phyloP scores from a whole-genome alignment of 2,888 invertebrate genomes.

The Cryptops parisi region DNA sequence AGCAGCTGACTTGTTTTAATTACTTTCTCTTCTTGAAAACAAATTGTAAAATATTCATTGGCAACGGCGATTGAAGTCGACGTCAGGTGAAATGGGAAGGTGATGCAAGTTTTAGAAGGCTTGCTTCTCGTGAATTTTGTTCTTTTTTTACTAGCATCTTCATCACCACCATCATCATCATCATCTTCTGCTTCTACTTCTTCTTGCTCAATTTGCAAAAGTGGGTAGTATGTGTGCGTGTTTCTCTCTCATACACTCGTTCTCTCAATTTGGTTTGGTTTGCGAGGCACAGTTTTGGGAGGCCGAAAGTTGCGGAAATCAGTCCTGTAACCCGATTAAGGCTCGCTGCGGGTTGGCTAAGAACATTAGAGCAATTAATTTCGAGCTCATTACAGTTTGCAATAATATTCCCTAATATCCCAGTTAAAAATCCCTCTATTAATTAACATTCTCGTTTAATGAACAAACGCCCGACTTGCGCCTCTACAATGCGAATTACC shows the following conservation, averaged over 20 bases:
- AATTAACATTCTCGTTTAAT: slow-evolving; percentile 14
- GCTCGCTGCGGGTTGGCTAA: slow-evolving; percentile 6
- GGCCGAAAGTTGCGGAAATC: not conserved
- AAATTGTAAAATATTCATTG: not conserved
- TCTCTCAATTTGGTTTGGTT: no score
- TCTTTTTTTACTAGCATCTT: no score
- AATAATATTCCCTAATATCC: slow-evolving; percentile 15
- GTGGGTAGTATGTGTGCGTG: no score
- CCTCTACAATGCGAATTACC: not conserved
- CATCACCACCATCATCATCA: no score
- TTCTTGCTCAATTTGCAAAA: not conserved
- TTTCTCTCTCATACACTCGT: no score
- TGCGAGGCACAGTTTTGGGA: no score
- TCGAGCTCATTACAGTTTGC: slow-evolving; percentile 14
- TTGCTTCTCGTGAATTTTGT: no score
- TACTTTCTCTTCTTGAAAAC: not conserved
- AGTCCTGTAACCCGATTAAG: slow-evolving; percentile 10
- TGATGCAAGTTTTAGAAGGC: no score
- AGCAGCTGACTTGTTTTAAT: not conserved
- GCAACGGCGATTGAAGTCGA: not conserved
- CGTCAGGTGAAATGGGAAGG: no score
- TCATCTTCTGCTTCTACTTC: no score
- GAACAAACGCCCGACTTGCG: not conserved
- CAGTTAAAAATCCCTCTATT: slow-evolving; percentile 14
- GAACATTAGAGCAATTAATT: slow-evolving; percentile 15